Conservation (phyloP, 2,113 vertebrate species). For the Scartelaos histophorus region DNA sequence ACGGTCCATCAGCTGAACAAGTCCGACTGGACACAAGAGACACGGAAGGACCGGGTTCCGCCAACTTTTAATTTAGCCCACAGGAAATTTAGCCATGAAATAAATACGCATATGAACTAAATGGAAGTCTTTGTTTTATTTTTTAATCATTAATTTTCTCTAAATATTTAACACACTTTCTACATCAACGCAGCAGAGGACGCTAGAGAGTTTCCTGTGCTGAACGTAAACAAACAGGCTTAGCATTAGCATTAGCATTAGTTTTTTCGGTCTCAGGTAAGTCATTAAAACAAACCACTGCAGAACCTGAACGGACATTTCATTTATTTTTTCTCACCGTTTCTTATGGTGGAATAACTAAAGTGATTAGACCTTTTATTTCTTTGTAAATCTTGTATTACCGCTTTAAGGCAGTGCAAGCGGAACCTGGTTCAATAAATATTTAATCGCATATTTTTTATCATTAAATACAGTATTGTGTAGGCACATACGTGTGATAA, state of each 20-base stretch:
- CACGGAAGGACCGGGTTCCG: background rate
- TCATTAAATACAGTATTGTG: background rate
- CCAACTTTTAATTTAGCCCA: too few relatives aligned
- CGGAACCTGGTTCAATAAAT: background rate
- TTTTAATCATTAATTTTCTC: too few relatives aligned
- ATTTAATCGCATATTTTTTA: background rate
- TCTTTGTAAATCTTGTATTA: background rate
- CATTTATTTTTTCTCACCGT: background rate
- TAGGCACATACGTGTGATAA: background rate
- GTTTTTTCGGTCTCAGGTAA: constrained; percentile 8
- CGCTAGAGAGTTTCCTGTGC: background rate
- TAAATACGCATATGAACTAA: too few relatives aligned
- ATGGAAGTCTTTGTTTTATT: background rate
- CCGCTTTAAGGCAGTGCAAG: background rate
- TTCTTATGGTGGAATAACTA: background rate
- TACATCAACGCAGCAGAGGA: background rate
- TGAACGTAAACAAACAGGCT: background rate
- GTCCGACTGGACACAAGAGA: background rate
- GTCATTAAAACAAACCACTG: background rate
- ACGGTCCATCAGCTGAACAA: background rate
- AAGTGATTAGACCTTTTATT: background rate
- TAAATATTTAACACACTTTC: background rate
- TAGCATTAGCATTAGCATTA: constrained; percentile 18
- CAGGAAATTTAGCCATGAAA: too few relatives aligned
- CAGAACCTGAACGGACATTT: background rate